phyloP scores from a whole-genome alignment of 2,113 vertebrate genomes.

The Phocoena sinus region DNA sequence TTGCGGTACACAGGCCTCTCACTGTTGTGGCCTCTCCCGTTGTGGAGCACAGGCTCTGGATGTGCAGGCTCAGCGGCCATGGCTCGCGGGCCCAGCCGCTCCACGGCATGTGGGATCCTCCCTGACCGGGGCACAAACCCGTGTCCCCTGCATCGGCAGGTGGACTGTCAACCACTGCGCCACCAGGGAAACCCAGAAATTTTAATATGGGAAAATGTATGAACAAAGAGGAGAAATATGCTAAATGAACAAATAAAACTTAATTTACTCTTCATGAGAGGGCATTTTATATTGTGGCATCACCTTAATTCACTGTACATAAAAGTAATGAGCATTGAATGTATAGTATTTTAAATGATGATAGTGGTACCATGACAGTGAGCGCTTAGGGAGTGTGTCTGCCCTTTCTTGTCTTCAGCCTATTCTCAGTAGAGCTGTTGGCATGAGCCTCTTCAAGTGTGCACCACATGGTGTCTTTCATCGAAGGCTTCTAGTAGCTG shows the following conservation, averaged over 20 bases:
- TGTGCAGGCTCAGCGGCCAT: no score
- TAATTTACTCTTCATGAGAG: not conserved
- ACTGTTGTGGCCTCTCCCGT: no score
- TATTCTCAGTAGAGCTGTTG: not conserved
- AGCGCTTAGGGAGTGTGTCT: rapidly evolving
- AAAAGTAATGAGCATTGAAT: not conserved
- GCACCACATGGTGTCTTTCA: rapidly evolving
- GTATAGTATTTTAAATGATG: not conserved
- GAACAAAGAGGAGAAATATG: not conserved
- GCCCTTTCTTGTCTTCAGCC: not conserved
- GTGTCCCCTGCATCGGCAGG: no score
- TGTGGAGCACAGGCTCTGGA: no score
- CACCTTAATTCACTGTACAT: not conserved
- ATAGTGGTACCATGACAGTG: not conserved
- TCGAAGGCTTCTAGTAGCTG: not conserved
- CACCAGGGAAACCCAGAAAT: not conserved
- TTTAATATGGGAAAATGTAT: not conserved
- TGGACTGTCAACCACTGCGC: no score
- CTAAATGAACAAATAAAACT: not conserved
- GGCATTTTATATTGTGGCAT: not conserved
- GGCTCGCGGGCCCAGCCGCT: no score
- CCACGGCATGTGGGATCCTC: no score
- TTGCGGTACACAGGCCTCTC: no score
- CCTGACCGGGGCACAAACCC: no score
- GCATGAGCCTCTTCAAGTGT: not conserved